Conservation (phyloP, 1,140 invertebrate genomes). For the Alviniconcha marisindica region DNA sequence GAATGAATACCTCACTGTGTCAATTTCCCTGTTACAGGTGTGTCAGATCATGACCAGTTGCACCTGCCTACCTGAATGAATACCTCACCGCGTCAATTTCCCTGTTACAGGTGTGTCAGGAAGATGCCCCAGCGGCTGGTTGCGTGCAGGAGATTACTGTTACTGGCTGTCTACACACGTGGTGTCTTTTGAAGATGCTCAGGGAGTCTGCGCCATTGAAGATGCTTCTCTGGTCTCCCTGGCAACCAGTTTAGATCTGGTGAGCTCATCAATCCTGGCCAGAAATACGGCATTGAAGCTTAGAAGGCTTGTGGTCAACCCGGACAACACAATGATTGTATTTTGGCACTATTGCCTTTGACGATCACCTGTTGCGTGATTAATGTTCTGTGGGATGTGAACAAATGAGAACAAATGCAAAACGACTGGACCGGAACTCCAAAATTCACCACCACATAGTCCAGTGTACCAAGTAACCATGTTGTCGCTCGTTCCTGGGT, state of each 20-base stretch:
- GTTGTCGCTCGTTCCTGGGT: too few species aligned
- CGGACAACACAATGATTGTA: neutral
- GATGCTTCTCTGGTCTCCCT: conserved; percentile 17
- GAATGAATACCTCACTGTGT: neutral
- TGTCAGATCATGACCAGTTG: neutral
- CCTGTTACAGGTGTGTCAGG: conserved; percentile 6
- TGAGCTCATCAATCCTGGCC: neutral
- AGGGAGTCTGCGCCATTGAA: neutral
- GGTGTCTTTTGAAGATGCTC: neutral
- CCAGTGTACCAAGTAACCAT: too few species aligned
- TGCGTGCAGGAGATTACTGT: conserved; percentile 9
- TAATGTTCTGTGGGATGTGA: neutral
- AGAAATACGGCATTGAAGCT: neutral
- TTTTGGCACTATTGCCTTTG: neutral
- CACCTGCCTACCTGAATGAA: neutral
- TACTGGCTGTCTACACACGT: neutral
- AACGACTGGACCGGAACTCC: too few species aligned
- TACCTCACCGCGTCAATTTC: neutral
- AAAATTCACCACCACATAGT: too few species aligned
- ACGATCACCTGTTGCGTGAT: neutral
- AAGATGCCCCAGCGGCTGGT: neutral
- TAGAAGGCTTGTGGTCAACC: neutral
- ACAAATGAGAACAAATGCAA: too few species aligned
- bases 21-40: too few species aligned
- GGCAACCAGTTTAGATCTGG: neutral